Evolutionary conservation across 2,888 invertebrate species (phyloP).

Genomic region (Aphodius granarius): DNA sequence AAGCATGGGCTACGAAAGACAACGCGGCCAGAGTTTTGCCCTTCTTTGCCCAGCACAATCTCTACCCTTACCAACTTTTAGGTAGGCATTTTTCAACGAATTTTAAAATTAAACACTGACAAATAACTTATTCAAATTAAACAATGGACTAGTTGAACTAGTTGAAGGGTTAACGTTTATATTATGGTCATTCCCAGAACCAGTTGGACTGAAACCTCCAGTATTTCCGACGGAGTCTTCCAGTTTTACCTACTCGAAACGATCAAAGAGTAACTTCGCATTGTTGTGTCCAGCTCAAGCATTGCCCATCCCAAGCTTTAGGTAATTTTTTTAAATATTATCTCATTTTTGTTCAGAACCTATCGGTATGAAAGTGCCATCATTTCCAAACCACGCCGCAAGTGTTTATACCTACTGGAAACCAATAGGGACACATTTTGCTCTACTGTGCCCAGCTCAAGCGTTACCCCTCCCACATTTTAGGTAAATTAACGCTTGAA

Average conservation of each 20-base stretch:
- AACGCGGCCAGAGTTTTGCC: conserved; percentile 60
- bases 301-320: conserved; percentile 59
- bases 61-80: conserved; percentile 70
- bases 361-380: conserved; percentile 49
- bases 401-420: conserved; percentile 59
- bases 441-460: conserved; percentile 75
- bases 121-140: neutral
- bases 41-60: conserved; percentile 73
- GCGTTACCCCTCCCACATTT: conserved; percentile 62
- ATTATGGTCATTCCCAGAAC: conserved; percentile 51
- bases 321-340: conserved; percentile 28
- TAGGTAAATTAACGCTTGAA: conserved; percentile 33
- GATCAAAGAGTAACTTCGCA: conserved; percentile 64
- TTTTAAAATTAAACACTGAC: no score
- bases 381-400: conserved; percentile 55
- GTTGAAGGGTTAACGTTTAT: neutral
- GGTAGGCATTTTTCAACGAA: conserved; percentile 59
- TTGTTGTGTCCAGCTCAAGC: conserved; percentile 78
- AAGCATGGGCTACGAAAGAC: conserved; percentile 64
- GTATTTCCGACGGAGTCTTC: conserved; percentile 53
- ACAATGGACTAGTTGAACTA: neutral
- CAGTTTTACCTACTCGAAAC: conserved; percentile 64
- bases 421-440: conserved; percentile 64
- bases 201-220: conserved; percentile 59
- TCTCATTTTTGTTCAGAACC: conserved; percentile 3